Conservation (phyloP, 1,140 invertebrate species). For the Hypothenemus hampei region DNA sequence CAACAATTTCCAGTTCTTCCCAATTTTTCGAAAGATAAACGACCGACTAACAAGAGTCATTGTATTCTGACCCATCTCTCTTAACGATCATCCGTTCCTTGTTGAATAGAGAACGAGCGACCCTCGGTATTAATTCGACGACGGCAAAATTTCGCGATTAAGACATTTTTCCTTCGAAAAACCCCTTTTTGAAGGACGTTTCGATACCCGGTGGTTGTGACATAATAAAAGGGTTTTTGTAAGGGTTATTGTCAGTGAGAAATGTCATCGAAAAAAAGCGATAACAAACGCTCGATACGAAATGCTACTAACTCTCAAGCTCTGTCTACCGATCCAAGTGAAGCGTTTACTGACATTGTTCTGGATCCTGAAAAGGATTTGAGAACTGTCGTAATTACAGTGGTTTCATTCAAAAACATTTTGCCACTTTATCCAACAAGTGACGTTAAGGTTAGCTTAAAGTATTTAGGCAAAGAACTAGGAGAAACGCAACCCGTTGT, state of each 20-base stretch:
- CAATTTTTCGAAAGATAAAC: conserved; percentile 28
- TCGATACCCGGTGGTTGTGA: too few relatives aligned
- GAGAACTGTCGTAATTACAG: conserved; percentile 6
- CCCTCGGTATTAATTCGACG: not conserved
- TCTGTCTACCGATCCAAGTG: not conserved
- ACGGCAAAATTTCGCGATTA: not conserved
- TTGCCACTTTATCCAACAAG: conserved; percentile 24
- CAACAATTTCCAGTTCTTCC: conserved; percentile 11
- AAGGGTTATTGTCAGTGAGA: too few relatives aligned
- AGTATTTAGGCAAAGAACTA: conserved; percentile 18
- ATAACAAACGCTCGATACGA: conserved; percentile 3
- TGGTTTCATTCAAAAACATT: conserved; percentile 9
- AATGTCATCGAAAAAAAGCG: conserved; percentile 15
- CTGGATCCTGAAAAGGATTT: conserved; percentile 8
- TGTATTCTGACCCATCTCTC: conserved; percentile 2
- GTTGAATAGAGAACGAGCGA: not conserved
- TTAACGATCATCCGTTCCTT: conserved; percentile 5
- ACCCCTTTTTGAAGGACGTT: not conserved
- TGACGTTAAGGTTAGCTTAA: conserved; percentile 23
- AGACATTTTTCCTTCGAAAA: not conserved
- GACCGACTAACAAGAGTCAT: conserved; percentile 31
- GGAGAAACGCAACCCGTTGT: conserved; percentile 16
- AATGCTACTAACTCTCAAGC: not conserved
- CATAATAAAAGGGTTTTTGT: too few relatives aligned
- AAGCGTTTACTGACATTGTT: not conserved